Base-by-base conservation (phyloP, 2,888 invertebrate genomes). In the Drosophila lacicola region DNA sequence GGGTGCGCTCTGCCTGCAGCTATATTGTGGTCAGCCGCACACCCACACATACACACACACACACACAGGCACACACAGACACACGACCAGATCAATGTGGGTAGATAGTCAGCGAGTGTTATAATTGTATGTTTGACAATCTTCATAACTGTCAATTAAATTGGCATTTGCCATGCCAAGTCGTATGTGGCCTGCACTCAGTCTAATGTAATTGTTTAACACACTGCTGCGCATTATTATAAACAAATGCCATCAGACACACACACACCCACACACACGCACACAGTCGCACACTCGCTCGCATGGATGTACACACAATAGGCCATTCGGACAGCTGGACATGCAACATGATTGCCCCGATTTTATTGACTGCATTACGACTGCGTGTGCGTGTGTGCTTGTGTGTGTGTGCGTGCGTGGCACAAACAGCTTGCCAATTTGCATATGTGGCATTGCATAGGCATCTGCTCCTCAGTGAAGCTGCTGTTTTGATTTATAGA, bases 61-160 rank as follows among this genome's bases (percentile, higher is more conserved):
- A 46, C n/a, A 54, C 33, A n/a, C 34, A 34, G 11, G 47, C 8
- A 21, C 17, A 54, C 33, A n/a, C 34, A 34, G 11, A 50, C 8
- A 21, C 17, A 36, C 13, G 8, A 49, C 21, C 46, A 70, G 70
- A 83, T 83, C 87, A 57, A 73, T 80, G 80, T 56, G 68, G 62
- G 66, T 41, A 70, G 58, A 82, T 77, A 64, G 82, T 58, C 67
- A 61, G 74, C 46, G 76, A 80, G 80, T 87, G 80, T 74, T 85
- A 85, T 85, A 85, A 88, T 82, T 87, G 74, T 76, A 76, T 88
- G 81, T 88, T 85, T 85, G 83, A 82, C 87, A 87, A 87, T 87
- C 85, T 86, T 88, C 86, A 87, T 88, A 87, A 84, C 87, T 87
- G 88, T 88, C 86, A 88, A 87, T 86, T 87, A 80, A 74, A 86